A percentile compares a stretch with the other conserved stretches of the same genome.
Conservation (phyloP, 2,888 invertebrate species). For the Prenolepis imparis region DNA sequence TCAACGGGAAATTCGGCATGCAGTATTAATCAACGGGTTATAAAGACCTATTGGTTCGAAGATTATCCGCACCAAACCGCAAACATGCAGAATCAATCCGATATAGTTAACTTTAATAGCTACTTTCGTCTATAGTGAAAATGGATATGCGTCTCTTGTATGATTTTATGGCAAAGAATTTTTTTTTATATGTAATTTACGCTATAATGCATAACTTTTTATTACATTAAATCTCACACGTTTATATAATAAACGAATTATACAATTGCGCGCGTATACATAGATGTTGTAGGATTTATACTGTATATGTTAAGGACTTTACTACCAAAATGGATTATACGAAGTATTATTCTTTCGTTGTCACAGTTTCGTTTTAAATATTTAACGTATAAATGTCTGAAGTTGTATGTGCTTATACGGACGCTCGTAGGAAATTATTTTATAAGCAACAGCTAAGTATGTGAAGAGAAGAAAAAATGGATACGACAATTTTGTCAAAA, state of each 20-base stretch:
- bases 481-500: background rate
- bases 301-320: background rate
- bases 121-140: background rate
- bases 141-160: background rate
- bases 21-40: slow-evolving; percentile 57
- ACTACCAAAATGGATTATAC: background rate
- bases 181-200: background rate
- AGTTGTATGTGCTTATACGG: background rate
- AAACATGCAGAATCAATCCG: slow-evolving; percentile 29
- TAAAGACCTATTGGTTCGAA: slow-evolving; percentile 40
- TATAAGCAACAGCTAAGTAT: background rate
- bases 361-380: background rate
- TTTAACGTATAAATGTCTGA: background rate
- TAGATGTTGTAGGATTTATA: background rate
- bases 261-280: background rate
- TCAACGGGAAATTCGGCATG: slow-evolving; percentile 33
- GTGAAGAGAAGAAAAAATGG: background rate
- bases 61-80: slow-evolving; percentile 20
- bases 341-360: background rate
- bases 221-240: background rate
- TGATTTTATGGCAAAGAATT: background rate
- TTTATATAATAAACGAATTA: background rate
- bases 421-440: background rate
- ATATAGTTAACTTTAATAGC: slow-evolving; percentile 5
- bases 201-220: background rate